Conservation (phyloP, 2,888 invertebrate genomes). For the Cheilosia scutellata region DNA sequence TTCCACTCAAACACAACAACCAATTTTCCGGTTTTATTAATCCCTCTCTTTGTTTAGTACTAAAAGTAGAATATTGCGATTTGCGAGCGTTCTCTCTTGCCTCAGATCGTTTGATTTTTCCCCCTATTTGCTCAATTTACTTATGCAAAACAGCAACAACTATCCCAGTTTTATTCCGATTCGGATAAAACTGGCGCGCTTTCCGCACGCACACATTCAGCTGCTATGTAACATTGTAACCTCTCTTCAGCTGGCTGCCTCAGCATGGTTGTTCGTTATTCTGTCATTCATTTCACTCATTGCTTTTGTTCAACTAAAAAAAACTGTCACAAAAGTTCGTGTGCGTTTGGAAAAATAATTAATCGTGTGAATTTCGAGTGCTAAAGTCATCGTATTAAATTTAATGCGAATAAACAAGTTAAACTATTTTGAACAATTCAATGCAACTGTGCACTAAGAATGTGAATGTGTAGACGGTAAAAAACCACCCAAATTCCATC, state of each 20-base stretch:
- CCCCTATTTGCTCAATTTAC: background rate
- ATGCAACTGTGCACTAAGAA: too few species aligned
- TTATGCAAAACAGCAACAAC: conserved; percentile 22
- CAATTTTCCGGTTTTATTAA: background rate
- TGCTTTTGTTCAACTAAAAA: background rate
- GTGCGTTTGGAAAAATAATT: background rate
- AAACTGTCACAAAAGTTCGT: conserved; percentile 9
- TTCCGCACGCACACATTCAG: conserved; percentile 3
- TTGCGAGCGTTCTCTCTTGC: background rate
- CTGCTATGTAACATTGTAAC: conserved; percentile 1
- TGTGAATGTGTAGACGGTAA: background rate
- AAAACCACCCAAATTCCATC: background rate
- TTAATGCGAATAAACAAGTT: background rate
- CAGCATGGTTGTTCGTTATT: background rate
- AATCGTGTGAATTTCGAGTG: background rate
- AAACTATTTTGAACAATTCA: background rate
- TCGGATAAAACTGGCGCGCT: conserved; percentile 10
- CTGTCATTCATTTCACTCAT: background rate
- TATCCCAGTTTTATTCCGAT: background rate
- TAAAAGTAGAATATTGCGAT: background rate
- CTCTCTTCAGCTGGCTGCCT: conserved; percentile 5
- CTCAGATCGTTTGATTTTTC: conserved; percentile 35
- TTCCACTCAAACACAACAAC: background rate
- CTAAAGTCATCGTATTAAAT: background rate
- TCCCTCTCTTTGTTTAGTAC: conserved; percentile 5